phyloP scores from a whole-genome alignment of 2,797 vertebrate genomes.

The Acropternis orthonyx region DNA sequence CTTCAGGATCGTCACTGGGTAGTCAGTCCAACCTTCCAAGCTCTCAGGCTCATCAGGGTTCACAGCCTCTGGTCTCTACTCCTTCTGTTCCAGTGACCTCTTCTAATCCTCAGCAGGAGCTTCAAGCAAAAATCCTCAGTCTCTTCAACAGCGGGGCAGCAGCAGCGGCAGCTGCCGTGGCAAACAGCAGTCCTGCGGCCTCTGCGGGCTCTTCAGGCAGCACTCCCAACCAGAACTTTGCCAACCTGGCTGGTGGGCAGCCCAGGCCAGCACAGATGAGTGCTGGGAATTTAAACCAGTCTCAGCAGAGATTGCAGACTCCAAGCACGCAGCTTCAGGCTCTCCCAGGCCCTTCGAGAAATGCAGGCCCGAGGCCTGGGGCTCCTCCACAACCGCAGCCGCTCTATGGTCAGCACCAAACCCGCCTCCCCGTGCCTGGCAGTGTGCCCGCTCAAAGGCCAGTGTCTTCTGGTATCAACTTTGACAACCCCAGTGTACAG shows the following conservation, averaged over 20 bases:
- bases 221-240: constrained; percentile 74
- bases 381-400: constrained; percentile 69
- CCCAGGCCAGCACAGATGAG: constrained; percentile 41
- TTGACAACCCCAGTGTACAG: constrained; percentile 97
- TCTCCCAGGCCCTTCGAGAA: constrained; percentile 70
- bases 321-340: constrained; percentile 73
- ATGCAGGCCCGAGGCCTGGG: constrained; percentile 71
- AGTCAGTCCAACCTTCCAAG: constrained; percentile 59
- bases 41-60: constrained; percentile 69
- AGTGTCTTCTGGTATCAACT: constrained; percentile 87
- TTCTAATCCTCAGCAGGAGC: constrained; percentile 86
- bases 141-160: constrained; percentile 89
- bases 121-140: constrained; percentile 98
- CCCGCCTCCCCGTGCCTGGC: constrained; percentile 75
- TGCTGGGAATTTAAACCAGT: constrained; percentile 56
- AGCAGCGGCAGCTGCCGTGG: neutral
- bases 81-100: constrained; percentile 60
- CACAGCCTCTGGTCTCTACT: constrained; percentile 73
- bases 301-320: constrained; percentile 77
- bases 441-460: constrained; percentile 76
- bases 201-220: neutral
- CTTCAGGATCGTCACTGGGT: constrained; percentile 72
- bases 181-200: constrained; percentile 58
- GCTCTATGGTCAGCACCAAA: constrained; percentile 76
- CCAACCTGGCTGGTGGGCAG: constrained; percentile 49